A percentile compares a stretch with the other conserved stretches of the same genome.
phyloP scores from a whole-genome alignment of 2,113 vertebrate genomes.

The Pollachius pollachius region DNA sequence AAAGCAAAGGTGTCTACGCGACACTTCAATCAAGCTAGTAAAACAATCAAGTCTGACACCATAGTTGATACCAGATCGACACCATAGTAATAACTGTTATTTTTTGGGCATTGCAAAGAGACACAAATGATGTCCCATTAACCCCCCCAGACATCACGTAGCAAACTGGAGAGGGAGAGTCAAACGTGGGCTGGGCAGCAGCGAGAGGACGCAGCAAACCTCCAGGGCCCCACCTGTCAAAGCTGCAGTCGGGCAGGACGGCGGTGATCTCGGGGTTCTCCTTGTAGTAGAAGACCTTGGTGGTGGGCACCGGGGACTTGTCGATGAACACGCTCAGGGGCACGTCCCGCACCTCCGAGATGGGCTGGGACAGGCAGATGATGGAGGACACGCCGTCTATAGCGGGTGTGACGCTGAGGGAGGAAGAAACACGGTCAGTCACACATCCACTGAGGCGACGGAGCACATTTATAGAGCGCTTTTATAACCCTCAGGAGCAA shows the following conservation, averaged over 20 bases:
- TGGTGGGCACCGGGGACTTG: constrained; percentile 73
- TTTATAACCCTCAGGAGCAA: too few species aligned
- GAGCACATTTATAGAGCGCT: too few species aligned
- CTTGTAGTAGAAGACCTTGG: constrained; percentile 82
- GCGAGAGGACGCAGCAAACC: background rate
- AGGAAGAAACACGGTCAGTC: background rate
- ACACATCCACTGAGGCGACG: background rate
- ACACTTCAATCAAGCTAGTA: too few species aligned
- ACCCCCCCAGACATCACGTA: too few species aligned
- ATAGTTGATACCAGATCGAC: too few species aligned
- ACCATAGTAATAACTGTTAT: background rate
- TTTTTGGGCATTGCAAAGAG: too few species aligned
- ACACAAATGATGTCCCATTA: too few species aligned
- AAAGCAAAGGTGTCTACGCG: too few species aligned
- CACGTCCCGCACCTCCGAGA: constrained; percentile 72
- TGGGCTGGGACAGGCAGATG: constrained; percentile 70
- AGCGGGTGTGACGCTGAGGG: constrained; percentile 59
- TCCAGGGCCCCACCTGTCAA: constrained; percentile 63
- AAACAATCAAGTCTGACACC: too few species aligned
- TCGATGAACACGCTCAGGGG: constrained; percentile 82
- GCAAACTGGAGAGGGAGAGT: too few species aligned
- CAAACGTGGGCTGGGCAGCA: background rate
- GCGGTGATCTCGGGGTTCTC: constrained; percentile 76
- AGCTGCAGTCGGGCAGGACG: constrained; percentile 84
- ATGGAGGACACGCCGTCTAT: constrained; percentile 71